Evolutionary conservation across 1,140 invertebrate species (phyloP), one percentile per base, ranked within the genome.

Genomic region (Carcinoscorpius rotundicauda): DNA sequence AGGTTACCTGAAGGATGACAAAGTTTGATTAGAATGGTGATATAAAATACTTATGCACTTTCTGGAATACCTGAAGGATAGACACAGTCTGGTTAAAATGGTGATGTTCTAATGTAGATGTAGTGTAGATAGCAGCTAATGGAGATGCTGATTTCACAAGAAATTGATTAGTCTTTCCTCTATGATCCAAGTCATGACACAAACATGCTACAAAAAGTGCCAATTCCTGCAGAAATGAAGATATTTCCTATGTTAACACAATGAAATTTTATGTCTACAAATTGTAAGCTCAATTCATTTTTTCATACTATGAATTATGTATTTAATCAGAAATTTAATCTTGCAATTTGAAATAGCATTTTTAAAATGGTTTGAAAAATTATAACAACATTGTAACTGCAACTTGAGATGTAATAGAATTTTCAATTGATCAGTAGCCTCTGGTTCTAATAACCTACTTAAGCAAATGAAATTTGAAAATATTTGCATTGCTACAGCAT

Each of bases 81-180:
- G 85, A 87, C 6, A 91, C 86, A 3, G 89, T 91, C 72, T 89
- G 88, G 75, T 91, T 91, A 73, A 91, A 92, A 75, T 91, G 89
- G 74, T 91, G 89, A 74, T 91, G 87, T 73, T 91, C 89, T 80
- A 91, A 85, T 3, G 88, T 88, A 4, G 86, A 89, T 9, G 88
- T 91, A 6, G 86, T 84, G 74, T 91, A 91, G 71, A 92, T 87
- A 4, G 85, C 81, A 4, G 88, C 89, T 51, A 92, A 75, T 0
- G 89, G 87, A 4, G 87, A 88, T 56, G 84, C 84, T n/a, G 84
- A 87, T 62, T 89, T 86, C 67, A 86, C 80, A 85, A 92, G 87
- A 73, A 90, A 92, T 71, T 86, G 84, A 71, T 91, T 89, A 56
- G 87, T 92, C 72, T 89, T 89, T 1, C 89, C 89, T 50, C 88